Evolutionary conservation across 2,797 vertebrate genomes (phyloP), one percentile per base, ranked within the genome.

Genomic region (Sebastes variabilis): DNA sequence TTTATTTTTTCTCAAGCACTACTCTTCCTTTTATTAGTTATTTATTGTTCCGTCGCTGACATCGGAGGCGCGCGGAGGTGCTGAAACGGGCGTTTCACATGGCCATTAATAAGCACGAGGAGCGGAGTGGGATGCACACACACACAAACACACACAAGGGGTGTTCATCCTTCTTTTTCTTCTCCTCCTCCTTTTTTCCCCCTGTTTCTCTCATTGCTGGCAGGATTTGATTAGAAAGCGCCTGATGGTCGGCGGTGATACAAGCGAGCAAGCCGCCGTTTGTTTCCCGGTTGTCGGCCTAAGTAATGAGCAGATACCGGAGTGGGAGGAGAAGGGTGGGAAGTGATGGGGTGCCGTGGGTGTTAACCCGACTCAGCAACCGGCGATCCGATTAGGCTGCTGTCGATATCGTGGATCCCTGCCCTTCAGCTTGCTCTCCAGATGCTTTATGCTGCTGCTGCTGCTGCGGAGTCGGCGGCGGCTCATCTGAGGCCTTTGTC

Each of bases 41-140:
- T 94, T 91, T 93, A 92, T 93, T 85, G 78, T 72, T 82, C 62
- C 42, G 65, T 75, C 54, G 80, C 74, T 86, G 83, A 88, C 85
- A 82, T 64, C 74, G 24, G 83, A 77, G 86, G 80, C 69, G 75
- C 83, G 69, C 66, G 11, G 67, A 88, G 88, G 83, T 89, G 89
- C 81, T 89, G 89, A 93, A 86, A 83, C 62, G 61, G 77, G 58
- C 58, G 49, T 91, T 91, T 91, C 85, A 77, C 79, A n/a, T 6
- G 79, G 66, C 75, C 86, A 87, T 82, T 80, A 91, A 92, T 86
- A 83, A 77, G 72, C 65, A 75, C 42, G 24, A 25, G 75, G 68
- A 80, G 68, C 64, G 16, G 42, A 46, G 42, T 46, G n/a, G 52
- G 30, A 3, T 24, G n/a, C 8, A 6, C 61, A 36, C 55, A 25